Percentiles rank a stretch among this genome's conserved stretches.
Conservation (phyloP, 1,140 invertebrate species). For the Drosophila virilis region DNA sequence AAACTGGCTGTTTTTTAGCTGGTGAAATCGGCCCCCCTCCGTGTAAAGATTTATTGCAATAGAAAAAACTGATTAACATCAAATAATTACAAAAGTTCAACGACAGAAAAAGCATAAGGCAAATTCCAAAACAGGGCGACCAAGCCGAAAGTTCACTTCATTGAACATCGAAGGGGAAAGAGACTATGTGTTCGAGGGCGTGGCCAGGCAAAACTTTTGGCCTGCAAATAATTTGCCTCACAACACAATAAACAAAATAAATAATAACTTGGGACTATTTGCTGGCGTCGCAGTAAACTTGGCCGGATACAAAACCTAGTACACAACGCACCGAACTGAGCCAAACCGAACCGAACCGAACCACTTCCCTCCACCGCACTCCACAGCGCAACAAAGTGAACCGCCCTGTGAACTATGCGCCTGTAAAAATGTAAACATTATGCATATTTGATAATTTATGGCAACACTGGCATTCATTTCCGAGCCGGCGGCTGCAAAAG, state of each 20-base stretch:
- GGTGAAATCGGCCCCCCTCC: conserved; percentile 3
- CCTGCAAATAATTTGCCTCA: conserved; percentile 69
- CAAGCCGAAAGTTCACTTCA: conserved; percentile 55
- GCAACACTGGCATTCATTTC: conserved; percentile 83
- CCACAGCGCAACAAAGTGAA: neutral
- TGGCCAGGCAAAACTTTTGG: conserved; percentile 49
- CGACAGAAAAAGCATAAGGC: conserved; percentile 68
- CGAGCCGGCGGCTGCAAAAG: conserved; percentile 49
- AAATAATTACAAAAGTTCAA: conserved; percentile 83
- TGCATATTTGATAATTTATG: conserved; percentile 84
- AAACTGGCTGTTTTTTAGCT: conserved; percentile 3
- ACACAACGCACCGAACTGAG: neutral
- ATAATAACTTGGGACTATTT: conserved; percentile 72
- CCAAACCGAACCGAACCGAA: neutral
- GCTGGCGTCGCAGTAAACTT: conserved; percentile 76
- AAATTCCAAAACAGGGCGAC: conserved; percentile 35
- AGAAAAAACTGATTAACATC: conserved; percentile 80
- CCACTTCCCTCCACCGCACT: neutral
- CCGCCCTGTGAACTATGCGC: conserved; percentile 28
- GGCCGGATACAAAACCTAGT: conserved; percentile 38
- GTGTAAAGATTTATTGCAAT: conserved; percentile 66
- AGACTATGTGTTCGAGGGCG: conserved; percentile 1
- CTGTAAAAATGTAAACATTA: conserved; percentile 82
- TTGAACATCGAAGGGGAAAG: conserved; percentile 50
- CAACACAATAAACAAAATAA: conserved; percentile 78